Evolutionary conservation across 2,113 vertebrate genomes (phyloP), one percentile per base, ranked within the genome.

Genomic region (Eurypyga helias): DNA sequence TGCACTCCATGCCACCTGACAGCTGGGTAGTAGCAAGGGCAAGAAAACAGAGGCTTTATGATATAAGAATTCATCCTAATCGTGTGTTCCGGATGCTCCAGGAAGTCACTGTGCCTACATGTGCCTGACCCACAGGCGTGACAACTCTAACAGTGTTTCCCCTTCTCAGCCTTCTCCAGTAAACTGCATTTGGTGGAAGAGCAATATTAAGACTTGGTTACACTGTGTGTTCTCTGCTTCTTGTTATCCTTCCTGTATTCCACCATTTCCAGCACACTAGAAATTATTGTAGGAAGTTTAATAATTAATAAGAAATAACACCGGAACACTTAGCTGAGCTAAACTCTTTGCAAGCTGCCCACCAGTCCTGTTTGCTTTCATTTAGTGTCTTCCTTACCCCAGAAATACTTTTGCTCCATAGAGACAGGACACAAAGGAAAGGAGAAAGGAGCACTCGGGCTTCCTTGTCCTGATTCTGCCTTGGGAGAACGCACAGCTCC

Each of bases 251-350:
- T 48, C 3, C 3, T 41, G 65, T 65, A 65, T 85, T 79, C 70
- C 52, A 62, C 29, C 14, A 72, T 76, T 87, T 84, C 78, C 79
- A 91, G 58, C 43, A 83, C 57, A 65, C 36, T 52, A 33, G 41
- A 41, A 41, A 41, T 41, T 41, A 41, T 41, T 41, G 41, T 10
- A 41, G 41, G 41, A 9, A 41, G 41, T 45, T 90, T 58, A 90
- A 69, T 95, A 90, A 91, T 83, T 89, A 49, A 92, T 45, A 73
- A 93, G 73, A 87, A 92, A 89, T 46, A 95, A 72, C 31, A 73
- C 9, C 10, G 1, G 45, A 58, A 61, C 54, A 62, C 57, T 97
- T 83, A 80, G 57, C 84, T 77, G 62, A 94, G 62, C 84, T 91
- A 90, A 95, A 89, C 25, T 69, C 69, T 51, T 64, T 45, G 52